Percentiles rank a stretch among this genome's conserved stretches.
These are phyloP conservation scores for Taxidea taxus DNA, from an alignment of 2,113 vertebrate genomes.

Conservation along the genomic window DNA sequence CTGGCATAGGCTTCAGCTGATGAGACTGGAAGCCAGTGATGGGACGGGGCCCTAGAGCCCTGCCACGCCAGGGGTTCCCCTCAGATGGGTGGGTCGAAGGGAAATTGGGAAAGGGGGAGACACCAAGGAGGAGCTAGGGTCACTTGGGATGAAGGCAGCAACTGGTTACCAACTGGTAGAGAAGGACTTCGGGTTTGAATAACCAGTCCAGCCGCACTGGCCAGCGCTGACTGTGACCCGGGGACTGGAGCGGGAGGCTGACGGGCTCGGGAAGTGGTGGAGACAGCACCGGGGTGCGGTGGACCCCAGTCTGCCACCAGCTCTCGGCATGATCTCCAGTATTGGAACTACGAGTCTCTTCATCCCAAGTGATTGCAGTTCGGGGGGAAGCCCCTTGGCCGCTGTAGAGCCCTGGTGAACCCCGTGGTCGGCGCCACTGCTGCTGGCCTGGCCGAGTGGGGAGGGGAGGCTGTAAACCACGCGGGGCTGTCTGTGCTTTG, in stretches of 20 bases:
- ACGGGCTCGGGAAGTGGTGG: neutral
- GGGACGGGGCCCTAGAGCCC: neutral
- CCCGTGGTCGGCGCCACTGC: fast-evolving
- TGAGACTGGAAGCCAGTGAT: neutral
- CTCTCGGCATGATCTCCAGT: neutral
- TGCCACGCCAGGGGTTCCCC: fast-evolving
- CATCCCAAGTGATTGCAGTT: fast-evolving
- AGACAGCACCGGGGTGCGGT: fast-evolving
- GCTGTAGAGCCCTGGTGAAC: neutral
- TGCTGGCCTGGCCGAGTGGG: fast-evolving
- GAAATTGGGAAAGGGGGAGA: neutral
- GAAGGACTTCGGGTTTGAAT: fast-evolving
- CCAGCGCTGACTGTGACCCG: fast-evolving
- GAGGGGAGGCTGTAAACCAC: fast-evolving
- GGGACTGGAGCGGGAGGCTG: neutral
- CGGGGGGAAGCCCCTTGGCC: neutral
- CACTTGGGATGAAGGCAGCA: neutral
- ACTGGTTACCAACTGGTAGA: neutral
- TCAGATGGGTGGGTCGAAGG: neutral
- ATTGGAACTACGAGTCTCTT: neutral
- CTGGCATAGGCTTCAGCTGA: neutral
- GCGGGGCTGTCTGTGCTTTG: neutral
- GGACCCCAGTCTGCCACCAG: neutral
- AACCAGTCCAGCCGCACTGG: fast-evolving
- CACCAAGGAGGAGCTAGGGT: neutral